These are phyloP conservation scores for Toxotes jaculatrix DNA, from an alignment of 2,113 vertebrate genomes.

Conservation along the genomic window DNA sequence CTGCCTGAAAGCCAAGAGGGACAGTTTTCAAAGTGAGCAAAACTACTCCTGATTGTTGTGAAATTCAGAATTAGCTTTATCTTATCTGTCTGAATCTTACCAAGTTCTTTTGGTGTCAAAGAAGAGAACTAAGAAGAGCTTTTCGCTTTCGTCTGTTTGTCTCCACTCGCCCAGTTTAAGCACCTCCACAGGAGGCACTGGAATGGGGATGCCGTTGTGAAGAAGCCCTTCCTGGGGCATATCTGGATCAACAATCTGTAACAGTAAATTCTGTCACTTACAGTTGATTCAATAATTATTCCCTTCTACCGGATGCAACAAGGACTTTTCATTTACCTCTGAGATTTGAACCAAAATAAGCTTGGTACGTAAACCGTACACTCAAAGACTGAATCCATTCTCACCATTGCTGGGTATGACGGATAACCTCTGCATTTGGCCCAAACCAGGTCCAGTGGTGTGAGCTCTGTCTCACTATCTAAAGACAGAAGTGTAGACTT, in stretches of 20 bases:
- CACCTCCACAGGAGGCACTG: conserved; percentile 95
- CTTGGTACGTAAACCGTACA: not conserved
- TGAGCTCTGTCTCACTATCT: conserved; percentile 88
- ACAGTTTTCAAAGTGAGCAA: conserved; percentile 5
- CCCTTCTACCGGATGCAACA: not conserved
- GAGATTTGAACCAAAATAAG: not conserved
- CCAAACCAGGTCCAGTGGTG: conserved; percentile 96
- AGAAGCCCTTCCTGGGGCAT: conserved; percentile 98
- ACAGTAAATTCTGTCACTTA: conserved; percentile 40
- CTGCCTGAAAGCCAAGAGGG: conserved; percentile 87
- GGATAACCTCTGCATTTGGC: conserved; percentile 98
- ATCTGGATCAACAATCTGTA: conserved; percentile 94
- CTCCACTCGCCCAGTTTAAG: conserved; percentile 92
- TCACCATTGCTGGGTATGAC: conserved; percentile 98
- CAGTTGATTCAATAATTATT: not conserved
- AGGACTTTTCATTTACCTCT: not conserved
- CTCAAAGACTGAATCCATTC: conserved; percentile 54
- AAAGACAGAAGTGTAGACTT: conserved; percentile 89
- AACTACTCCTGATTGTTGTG: not conserved
- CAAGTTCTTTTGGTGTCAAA: conserved; percentile 99
- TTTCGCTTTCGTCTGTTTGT: conserved; percentile 88
- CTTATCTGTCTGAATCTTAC: conserved; percentile 82
- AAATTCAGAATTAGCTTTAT: conserved; percentile 26
- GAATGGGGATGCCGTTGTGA: conserved; percentile 98
- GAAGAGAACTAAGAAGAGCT: conserved; percentile 97